Base-by-base conservation (phyloP, 2,888 invertebrate genomes). In the Odiellus spinosus region DNA sequence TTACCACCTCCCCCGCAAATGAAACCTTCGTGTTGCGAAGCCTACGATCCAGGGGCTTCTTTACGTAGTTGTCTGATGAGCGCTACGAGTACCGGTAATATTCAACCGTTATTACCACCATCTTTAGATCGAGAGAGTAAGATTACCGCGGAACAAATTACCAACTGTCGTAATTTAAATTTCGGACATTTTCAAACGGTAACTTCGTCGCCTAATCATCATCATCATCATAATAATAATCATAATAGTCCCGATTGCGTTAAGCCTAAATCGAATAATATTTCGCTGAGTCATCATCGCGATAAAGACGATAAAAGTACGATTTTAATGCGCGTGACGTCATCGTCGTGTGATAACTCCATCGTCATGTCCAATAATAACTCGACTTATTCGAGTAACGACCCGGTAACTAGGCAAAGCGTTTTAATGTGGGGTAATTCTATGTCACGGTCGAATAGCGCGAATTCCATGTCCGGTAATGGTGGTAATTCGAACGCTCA, bases 391-490 rank as follows among this genome's bases (percentile, higher is more conserved):
- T 12, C 46, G 3, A 33, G 42, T 3, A 42, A 33, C 19, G 46
- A 45, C 8, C 14, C 35, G 12, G 68, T 74, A 45, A 71, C 76
- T 55, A 71, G 88, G 36, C 88, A 88, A 67, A 88, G 88, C 11
- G 88, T 88, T 45, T 74, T 90, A 39, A 88, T 88, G 88, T 90
- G 88, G 88, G 87, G 87, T 26, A 49, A 46, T 38, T 38, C 38
- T 14, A 8, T 38, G 10, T 18, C 38, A 10, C 38, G 38, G 15
- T 26, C 26, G 5, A 26, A 26, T 26, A 26, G 26, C 26, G 26
- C 26, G 5, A 26, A 26, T 26, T 26, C 26, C 26, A 26, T 26
- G 5, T 4, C 5, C 26, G 26, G 26, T 8, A 8, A 8, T 8
- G 26, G 26, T 8, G 26, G 26, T 8, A 4, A 26, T 6, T 8